A percentile compares a stretch with the other conserved stretches of the same genome.
phyloP scores from a whole-genome alignment of 2,888 invertebrate species.

The Scaptodrosophila latifasciaeformis region DNA sequence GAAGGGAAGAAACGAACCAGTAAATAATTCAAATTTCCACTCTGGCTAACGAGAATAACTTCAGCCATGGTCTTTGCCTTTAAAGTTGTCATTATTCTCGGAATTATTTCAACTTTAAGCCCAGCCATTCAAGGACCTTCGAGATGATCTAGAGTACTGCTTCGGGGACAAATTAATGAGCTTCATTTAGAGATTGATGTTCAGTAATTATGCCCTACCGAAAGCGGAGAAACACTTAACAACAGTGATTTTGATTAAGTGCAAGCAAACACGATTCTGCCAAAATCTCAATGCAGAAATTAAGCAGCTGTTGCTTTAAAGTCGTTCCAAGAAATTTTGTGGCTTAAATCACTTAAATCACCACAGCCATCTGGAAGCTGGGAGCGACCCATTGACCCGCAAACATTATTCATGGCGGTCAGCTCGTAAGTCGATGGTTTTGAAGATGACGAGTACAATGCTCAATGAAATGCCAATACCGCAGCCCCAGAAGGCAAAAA shows the following conservation, averaged over 20 bases:
- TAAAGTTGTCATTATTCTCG: constrained; percentile 13
- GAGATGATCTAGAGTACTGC: too few relatives aligned
- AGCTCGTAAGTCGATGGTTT: too few relatives aligned
- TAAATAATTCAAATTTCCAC: constrained; percentile 1
- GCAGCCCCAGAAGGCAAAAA: too few relatives aligned
- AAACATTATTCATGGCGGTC: too few relatives aligned
- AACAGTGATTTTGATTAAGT: constrained; percentile 67
- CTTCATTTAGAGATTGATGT: constrained; percentile 65
- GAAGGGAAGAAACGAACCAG: too few relatives aligned
- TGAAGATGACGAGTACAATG: too few relatives aligned
- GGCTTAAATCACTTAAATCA: too few relatives aligned
- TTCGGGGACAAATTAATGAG: constrained; percentile 52
- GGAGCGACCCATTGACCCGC: too few relatives aligned
- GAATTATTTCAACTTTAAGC: neutral
- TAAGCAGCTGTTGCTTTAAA: constrained; percentile 1
- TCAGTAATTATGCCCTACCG: constrained; percentile 57
- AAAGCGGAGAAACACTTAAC: constrained; percentile 51
- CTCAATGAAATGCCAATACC: too few relatives aligned
- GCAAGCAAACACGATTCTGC: constrained; percentile 25
- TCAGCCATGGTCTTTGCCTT: neutral
- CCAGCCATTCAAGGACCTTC: neutral
- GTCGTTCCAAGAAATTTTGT: neutral
- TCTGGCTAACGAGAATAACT: neutral
- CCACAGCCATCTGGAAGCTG: too few relatives aligned
- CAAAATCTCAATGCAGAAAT: neutral